Percentiles rank a stretch among this genome's conserved stretches.
These are phyloP conservation scores for Corynorhinus townsendii DNA, from an alignment of 2,113 vertebrate species.

Conservation along the genomic window DNA sequence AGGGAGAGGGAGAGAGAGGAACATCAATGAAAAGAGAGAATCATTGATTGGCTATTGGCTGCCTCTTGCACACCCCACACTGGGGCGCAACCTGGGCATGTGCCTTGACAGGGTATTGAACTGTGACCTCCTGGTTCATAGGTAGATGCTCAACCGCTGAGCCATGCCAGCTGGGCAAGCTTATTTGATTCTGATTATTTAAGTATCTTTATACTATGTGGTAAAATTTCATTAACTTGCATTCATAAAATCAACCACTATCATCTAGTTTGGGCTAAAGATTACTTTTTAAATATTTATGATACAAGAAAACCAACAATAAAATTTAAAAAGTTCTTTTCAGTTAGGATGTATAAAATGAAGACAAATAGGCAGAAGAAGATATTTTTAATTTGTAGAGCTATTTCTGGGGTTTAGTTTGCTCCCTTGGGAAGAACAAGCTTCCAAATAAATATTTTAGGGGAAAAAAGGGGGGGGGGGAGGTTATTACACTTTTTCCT, in stretches of 20 bases:
- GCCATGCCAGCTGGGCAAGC: too few species aligned
- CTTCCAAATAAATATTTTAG: slow-evolving; percentile 34
- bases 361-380: neutral
- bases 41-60: too few species aligned
- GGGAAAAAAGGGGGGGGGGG: neutral
- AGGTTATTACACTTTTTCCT: neutral
- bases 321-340: neutral
- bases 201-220: neutral
- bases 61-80: too few species aligned
- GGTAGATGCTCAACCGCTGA: too few species aligned
- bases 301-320: neutral
- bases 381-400: neutral
- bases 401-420: slow-evolving; percentile 8
- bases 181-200: neutral
- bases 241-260: neutral
- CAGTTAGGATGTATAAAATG: neutral
- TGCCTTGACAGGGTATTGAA: too few species aligned
- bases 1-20: too few species aligned
- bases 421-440: neutral
- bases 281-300: neutral
- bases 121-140: too few species aligned
- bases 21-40: too few species aligned
- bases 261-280: neutral
- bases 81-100: too few species aligned
- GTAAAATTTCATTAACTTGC: neutral